Conservation (phyloP, 2,113 vertebrate species). For the Zosterops hypoxanthus region DNA sequence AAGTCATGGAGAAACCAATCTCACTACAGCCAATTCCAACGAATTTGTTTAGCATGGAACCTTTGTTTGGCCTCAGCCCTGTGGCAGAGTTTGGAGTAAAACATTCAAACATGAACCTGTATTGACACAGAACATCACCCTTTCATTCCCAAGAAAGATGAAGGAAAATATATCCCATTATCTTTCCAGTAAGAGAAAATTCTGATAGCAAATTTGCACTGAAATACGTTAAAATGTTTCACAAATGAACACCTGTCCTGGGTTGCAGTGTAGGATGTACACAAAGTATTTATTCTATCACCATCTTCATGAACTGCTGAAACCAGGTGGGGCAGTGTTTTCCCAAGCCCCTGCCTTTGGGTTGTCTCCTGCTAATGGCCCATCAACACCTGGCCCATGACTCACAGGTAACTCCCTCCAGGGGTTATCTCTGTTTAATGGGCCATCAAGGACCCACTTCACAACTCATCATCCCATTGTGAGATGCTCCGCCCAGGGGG, state of each 20-base stretch:
- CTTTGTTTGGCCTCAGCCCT: background rate
- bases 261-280: too few relatives aligned
- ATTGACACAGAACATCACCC: background rate
- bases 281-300: too few relatives aligned
- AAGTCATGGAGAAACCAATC: background rate
- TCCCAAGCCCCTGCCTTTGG: too few relatives aligned
- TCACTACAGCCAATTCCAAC: background rate
- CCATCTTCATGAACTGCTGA: too few relatives aligned
- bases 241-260: background rate
- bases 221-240: background rate
- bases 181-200: accelerated
- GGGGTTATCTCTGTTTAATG: too few relatives aligned
- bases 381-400: too few relatives aligned
- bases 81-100: background rate
- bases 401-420: too few relatives aligned
- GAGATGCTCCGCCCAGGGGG: too few relatives aligned
- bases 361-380: too few relatives aligned
- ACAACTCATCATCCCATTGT: too few relatives aligned
- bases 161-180: background rate
- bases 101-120: background rate
- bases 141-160: background rate
- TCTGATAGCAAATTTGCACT: background rate
- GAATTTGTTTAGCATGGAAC: background rate
- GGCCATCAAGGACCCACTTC: too few relatives aligned
- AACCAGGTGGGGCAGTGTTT: too few relatives aligned